Conservation (phyloP, 2,888 invertebrate species). For the Hoplodrina ambigua region DNA sequence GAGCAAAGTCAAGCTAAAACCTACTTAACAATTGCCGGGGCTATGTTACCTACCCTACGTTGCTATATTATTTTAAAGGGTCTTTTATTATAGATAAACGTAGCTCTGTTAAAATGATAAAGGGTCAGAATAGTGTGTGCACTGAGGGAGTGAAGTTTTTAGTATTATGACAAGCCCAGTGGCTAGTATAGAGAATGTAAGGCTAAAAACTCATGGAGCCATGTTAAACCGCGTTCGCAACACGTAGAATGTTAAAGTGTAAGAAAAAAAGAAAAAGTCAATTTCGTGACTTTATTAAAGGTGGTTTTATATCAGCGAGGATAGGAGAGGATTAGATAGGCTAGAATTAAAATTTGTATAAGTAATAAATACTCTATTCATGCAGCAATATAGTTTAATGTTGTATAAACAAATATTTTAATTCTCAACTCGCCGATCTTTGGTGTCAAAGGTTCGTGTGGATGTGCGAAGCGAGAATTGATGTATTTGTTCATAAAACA, state of each 20-base stretch:
- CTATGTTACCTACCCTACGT: neutral
- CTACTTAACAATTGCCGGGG: neutral
- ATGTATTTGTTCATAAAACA: no score
- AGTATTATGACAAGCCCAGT: conserved; percentile 12
- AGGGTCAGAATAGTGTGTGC: neutral
- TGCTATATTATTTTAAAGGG: neutral
- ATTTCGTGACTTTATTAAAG: no score
- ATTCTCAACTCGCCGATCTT: no score
- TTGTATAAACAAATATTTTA: no score
- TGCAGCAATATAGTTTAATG: no score
- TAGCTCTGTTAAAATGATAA: neutral
- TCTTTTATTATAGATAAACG: neutral
- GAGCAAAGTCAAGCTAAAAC: neutral
- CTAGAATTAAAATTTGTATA: no score
- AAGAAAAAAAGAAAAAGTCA: no score
- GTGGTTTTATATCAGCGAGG: no score
- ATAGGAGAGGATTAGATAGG: no score
- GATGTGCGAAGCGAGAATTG: no score
- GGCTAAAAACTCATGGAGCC: neutral
- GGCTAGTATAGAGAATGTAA: conserved; percentile 11
- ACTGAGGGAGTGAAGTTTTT: conserved; percentile 15
- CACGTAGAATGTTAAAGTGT: neutral
- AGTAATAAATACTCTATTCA: no score
- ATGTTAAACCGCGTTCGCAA: neutral
- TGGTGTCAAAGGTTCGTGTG: no score